Conservation (phyloP, 1,140 invertebrate species). For the Drosophila sproati region DNA sequence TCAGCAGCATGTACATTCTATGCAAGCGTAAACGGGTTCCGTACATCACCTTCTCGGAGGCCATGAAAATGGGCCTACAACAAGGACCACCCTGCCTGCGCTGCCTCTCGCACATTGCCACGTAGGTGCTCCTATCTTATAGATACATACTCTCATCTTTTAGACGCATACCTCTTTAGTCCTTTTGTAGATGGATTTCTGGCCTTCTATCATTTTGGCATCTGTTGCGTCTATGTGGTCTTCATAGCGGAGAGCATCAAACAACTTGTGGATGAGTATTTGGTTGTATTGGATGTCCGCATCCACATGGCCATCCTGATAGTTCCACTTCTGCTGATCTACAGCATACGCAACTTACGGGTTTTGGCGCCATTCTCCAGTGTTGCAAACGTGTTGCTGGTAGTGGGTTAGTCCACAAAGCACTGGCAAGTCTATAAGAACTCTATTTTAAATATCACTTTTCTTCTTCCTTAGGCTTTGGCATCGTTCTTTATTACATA, state of each 20-base stretch:
- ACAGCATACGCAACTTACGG: conserved; percentile 91
- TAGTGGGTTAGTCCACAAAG: conserved; percentile 85
- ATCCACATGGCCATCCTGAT: conserved; percentile 86
- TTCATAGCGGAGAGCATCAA: conserved; percentile 92
- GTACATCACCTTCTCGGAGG: conserved; percentile 88
- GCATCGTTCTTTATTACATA: conserved; percentile 89
- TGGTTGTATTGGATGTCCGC: conserved; percentile 81
- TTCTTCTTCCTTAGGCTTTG: conserved; percentile 83
- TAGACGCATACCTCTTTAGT: conserved; percentile 64
- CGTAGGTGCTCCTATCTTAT: conserved; percentile 83
- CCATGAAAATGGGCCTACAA: conserved; percentile 87
- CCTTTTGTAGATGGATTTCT: conserved; percentile 89
- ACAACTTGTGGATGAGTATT: conserved; percentile 86
- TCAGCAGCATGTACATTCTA: conserved; percentile 86
- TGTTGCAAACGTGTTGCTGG: conserved; percentile 90
- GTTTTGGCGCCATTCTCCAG: conserved; percentile 92
- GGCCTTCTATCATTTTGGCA: conserved; percentile 94
- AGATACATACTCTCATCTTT: background rate
- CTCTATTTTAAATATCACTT: background rate
- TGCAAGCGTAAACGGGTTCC: conserved; percentile 86
- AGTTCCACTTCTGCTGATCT: conserved; percentile 89
- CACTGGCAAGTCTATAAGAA: background rate
- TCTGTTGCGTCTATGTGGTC: conserved; percentile 95
- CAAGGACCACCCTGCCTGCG: conserved; percentile 86
- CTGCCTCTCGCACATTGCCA: conserved; percentile 86